Evolutionary conservation across 2,888 invertebrate species (phyloP).

Genomic region (Blera fallax): DNA sequence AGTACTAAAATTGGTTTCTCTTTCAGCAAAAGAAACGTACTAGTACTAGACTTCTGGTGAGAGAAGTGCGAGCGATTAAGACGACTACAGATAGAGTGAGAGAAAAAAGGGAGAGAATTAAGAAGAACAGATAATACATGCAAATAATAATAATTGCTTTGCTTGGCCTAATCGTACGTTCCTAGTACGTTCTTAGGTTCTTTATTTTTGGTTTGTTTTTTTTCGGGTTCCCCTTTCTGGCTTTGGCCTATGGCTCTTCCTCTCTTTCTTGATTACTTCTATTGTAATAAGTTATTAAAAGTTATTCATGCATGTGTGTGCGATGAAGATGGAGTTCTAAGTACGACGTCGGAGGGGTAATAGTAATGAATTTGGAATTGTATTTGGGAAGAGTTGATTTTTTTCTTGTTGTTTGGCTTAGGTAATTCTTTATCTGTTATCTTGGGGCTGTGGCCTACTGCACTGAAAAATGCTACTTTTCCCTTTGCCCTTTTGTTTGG

Average conservation of each 20-base stretch:
- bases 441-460: constrained; percentile 40
- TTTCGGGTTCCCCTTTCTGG: constrained; percentile 6
- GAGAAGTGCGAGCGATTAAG: constrained; percentile 20
- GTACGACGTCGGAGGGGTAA: constrained; percentile 2
- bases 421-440: not conserved
- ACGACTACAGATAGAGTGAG: constrained; percentile 29
- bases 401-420: not conserved
- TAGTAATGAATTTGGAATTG: constrained; percentile 18
- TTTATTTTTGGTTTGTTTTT: constrained; percentile 20
- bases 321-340: constrained; percentile 22
- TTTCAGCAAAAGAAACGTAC: constrained; percentile 1
- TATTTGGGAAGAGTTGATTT: not conserved
- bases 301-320: constrained; percentile 34
- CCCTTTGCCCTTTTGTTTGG: not conserved
- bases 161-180: constrained; percentile 47
- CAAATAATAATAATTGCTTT: constrained; percentile 51
- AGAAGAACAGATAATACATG: constrained; percentile 53
- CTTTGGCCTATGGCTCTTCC: constrained; percentile 6
- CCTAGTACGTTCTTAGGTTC: constrained; percentile 42
- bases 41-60: constrained; percentile 44
- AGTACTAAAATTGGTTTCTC: constrained; percentile 47
- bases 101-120: constrained; percentile 31
- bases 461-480: constrained; percentile 18
- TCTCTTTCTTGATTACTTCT: constrained; percentile 48
- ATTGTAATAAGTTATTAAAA: constrained; percentile 53